Conservation (phyloP, 92 coral and sea anemone species). For the Epizoanthus ramosus region DNA sequence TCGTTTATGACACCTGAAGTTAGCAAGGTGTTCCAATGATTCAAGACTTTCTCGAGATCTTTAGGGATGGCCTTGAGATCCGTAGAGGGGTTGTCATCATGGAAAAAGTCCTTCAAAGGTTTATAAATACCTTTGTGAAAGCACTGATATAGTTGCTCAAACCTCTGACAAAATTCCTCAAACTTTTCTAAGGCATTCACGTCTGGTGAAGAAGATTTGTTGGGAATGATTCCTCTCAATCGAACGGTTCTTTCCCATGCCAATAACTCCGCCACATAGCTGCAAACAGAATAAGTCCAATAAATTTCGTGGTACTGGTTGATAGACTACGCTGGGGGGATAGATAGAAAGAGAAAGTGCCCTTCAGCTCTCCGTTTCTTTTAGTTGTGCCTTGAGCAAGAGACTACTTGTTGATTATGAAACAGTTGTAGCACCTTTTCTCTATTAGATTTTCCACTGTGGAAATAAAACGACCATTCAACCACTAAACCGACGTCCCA, state of each 20-base stretch:
- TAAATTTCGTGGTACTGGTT: not conserved
- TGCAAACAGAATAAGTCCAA: constrained; percentile 19
- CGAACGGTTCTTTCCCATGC: constrained; percentile 88
- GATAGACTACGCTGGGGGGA: too few species aligned
- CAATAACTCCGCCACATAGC: constrained; percentile 82
- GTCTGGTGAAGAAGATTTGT: constrained; percentile 74
- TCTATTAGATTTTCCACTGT: too few species aligned
- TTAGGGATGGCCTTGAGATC: constrained; percentile 70
- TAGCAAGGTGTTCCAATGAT: constrained; percentile 75
- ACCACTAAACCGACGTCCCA: too few species aligned
- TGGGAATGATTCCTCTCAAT: constrained; percentile 70
- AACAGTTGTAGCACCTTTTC: too few species aligned
- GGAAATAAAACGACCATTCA: too few species aligned
- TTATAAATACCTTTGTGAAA: constrained; percentile 73
- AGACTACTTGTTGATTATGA: too few species aligned
- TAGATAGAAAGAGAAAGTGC: too few species aligned
- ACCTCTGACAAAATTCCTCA: constrained; percentile 74
- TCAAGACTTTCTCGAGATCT: constrained; percentile 74
- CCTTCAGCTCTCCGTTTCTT: too few species aligned
- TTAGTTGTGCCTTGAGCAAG: too few species aligned
- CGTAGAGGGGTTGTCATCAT: constrained; percentile 49
- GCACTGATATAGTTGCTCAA: constrained; percentile 63
- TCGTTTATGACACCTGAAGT: constrained; percentile 82
- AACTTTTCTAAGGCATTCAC: constrained; percentile 74
- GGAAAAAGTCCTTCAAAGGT: constrained; percentile 84